Evolutionary conservation across 2,113 vertebrate genomes (phyloP).

Genomic region (Hylia prasina): DNA sequence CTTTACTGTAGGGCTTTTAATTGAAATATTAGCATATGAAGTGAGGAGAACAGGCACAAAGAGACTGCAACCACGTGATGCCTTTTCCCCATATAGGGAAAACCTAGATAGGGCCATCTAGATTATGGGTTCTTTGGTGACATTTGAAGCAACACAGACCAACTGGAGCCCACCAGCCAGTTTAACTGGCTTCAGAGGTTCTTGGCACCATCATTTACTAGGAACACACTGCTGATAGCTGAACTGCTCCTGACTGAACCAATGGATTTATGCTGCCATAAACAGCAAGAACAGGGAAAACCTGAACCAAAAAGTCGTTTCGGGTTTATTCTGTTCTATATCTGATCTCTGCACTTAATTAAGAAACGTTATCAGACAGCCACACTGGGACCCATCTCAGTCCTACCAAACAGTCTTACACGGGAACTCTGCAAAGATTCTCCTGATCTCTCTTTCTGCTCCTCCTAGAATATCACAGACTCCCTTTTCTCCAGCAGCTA

Average conservation of each 20-base stretch:
- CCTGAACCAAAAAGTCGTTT: neutral
- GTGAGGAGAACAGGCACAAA: neutral
- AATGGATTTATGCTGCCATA: neutral
- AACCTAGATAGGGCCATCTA: neutral
- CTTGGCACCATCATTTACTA: neutral
- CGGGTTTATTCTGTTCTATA: neutral
- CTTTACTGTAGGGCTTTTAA: neutral
- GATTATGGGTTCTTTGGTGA: neutral
- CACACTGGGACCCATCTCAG: neutral
- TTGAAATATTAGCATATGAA: neutral
- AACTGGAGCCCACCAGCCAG: neutral
- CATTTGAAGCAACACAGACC: neutral
- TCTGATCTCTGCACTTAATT: slow-evolving; percentile 22
- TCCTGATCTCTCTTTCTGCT: neutral
- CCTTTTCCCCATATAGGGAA: neutral
- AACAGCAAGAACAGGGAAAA: slow-evolving; percentile 10
- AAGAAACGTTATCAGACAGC: neutral
- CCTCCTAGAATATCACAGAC: neutral
- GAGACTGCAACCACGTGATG: neutral
- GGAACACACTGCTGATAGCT: neutral
- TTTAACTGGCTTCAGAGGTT: neutral
- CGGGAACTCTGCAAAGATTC: neutral
- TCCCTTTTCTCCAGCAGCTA: neutral
- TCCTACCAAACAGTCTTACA: neutral
- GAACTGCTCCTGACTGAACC: neutral